Evolutionary conservation across 2,888 invertebrate species (phyloP).

Genomic region (Tinea semifulvella): DNA sequence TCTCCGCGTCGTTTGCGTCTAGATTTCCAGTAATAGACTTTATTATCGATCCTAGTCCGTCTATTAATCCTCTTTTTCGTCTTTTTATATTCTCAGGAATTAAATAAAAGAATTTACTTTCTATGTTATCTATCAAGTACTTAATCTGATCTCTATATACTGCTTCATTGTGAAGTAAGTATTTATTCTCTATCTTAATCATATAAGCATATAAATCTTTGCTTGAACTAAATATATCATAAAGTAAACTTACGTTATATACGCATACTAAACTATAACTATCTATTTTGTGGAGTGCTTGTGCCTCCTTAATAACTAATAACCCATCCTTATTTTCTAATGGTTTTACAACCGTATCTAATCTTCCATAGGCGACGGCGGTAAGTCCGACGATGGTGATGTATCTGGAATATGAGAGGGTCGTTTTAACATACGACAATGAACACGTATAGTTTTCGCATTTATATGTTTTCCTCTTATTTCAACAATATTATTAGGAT

Average conservation of each 20-base stretch:
- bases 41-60: constrained; percentile 4
- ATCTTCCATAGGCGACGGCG: neutral
- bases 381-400: neutral
- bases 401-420: constrained; percentile 6
- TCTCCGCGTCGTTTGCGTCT: neutral
- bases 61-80: constrained; percentile 7
- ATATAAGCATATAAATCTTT: neutral
- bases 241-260: neutral
- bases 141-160: constrained; percentile 6
- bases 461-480: constrained; percentile 3
- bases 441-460: constrained; percentile 7
- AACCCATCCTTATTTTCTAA: constrained; percentile 1
- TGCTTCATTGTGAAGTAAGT: neutral
- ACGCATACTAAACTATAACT: constrained; percentile 4
- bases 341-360: constrained; percentile 1
- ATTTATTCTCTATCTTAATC: constrained; percentile 4
- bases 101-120: constrained; percentile 8
- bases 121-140: constrained; percentile 11
- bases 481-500: constrained; percentile 1
- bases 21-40: constrained; percentile 8
- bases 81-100: neutral
- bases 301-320: constrained; percentile 3
- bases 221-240: neutral
- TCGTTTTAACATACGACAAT: neutral
- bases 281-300: constrained; percentile 1